Base-by-base conservation (phyloP, 1,140 invertebrate species). In the Lysiphlebus fabarum region DNA sequence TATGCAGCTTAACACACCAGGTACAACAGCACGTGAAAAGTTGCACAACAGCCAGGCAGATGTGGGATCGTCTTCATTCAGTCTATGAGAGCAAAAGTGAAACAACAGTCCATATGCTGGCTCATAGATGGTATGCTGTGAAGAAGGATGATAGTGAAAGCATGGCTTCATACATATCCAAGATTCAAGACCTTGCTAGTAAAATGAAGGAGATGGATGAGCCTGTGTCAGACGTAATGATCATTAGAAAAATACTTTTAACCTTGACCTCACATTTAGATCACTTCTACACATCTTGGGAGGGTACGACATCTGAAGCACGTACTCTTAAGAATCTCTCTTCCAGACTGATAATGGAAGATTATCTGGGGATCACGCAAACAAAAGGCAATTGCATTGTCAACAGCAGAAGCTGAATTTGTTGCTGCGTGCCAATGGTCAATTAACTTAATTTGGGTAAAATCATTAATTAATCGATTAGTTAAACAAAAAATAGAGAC, bases 381-480 rank as follows among this genome's bases (percentile, higher is more conserved):
- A 63, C 82, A 82, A 71, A 48, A 57, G 38, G 65, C 64, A 33
- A 73, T 80, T 5, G 71, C 79, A 12, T 66, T 78, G 47, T 79
- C 77, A 5, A 74, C 73, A 11, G 79, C 76, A 53, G 78, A 82
- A 58, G 70, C 77, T 7, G 78, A 82, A 65, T 82, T 79, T 62
- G 68, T 81, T 7, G 74, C 75, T 12, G 56, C 74, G 8, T 55
- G 67, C 36, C 63, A 72, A 60, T 69, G 69, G 5, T 55, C 68
- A 6, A 75, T 74, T 62, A 74, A 81, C 58, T 64, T 70, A 6
- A 64, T 69, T 40, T 72, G 67, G 64, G 14, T 71, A 37, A 65
- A 58, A 48, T 54, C 56, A 14, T 61, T 77, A 11, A 7, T 49
- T 12, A 38, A 54, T 6, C 47, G 58, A 34, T 36, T 59, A 68